Evolutionary conservation across 2,888 invertebrate genomes (phyloP), one percentile per base, ranked within the genome.

Genomic region (Chouioia cunea): DNA sequence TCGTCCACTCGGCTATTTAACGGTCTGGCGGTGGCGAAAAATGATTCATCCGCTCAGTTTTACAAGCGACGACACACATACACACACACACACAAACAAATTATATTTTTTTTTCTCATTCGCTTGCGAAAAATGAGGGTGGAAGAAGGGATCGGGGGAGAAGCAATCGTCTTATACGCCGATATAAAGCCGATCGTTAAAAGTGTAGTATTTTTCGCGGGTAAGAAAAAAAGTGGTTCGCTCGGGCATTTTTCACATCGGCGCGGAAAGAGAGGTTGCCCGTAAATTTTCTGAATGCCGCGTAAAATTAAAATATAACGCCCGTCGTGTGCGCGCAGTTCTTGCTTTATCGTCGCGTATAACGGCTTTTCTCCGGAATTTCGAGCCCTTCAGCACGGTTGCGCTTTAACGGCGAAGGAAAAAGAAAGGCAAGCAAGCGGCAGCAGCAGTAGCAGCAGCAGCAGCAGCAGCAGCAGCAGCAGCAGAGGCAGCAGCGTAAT

Each of bases 241-340:
- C 15, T 23, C 18, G 36, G n/a, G 43, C 48, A 54, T 54, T 59
- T 67, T 67, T 67, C 54, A 54, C 16, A 15, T 63, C 63, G 36
- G 52, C 27, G 50, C 16, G 8, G 46, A 36, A 36, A 36, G 36
- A 36, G 27, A 47, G 44, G 4, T 48, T 43, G 22, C 18, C 27
- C 56, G 50, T 69, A 69, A 69, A 69, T 69, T 69, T 57, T 63
- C 57, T 36, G n/a, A 57, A 52, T 58, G 52, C 54, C 57, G 58
- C 58, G 64, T 63, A 64, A 64, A 69, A 64, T 69, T 63, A 64
- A 63, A 64, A 64, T 62, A 56, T 64, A 58, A 50, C 69, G 22
- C 47, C 56, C 54, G 36, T 48, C 48, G 56, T 27, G 52, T 18
- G 44, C 43, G 62, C 53, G 36, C 12, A 10, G 57, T 23, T 50